Evolutionary conservation across 1,140 invertebrate species (phyloP), one percentile per base, ranked within the genome.

Genomic region (Onthophagus taurus): DNA sequence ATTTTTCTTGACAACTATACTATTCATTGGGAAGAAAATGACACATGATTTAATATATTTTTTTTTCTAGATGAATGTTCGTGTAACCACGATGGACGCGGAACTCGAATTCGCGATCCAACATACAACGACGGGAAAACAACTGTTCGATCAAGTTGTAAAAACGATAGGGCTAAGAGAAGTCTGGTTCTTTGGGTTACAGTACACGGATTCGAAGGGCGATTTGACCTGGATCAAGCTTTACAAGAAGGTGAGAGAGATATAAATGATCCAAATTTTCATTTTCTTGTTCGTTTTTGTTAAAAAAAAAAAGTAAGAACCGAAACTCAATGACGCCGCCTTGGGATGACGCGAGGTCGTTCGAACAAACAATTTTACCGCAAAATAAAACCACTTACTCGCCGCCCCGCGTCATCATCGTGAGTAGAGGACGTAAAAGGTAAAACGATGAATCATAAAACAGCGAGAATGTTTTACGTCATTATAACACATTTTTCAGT

Each of bases 51-150:
- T 38, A 20, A 38, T 21, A n/a, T 18, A 21, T 34, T 9, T 53
- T 54, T 53, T 21, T 54, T 71, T 71, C 0, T 65, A 93, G 89
- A 89, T 94, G 77, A 97, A 97, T 76, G 94, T 98, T 54, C 85
- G 94, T 66, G 94, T 99, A 70, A 96, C 91, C 62, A 99, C 97
- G 61, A 98, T 99, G 93, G 97, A 99, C 76, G 96, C 97, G 58
- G 97, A 99, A 76, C 77, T 99, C 80, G 96, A 99, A 78, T 99
- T 99, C 78, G 92, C 95, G 68, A 99, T 99, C 80, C 96, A 99
- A 79, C 88, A 88, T 63, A 95, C 86, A 60, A 99, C 97, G 48
- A 98, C 96, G 34, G 97, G 97, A 59, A 99, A 99, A 71, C 96
- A 99, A 70, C 80, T 99, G 13, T 99, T 99, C 70, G 97, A 99